Evolutionary conservation across 1,140 invertebrate species (phyloP), one percentile per base, ranked within the genome.

Genomic region (Lithobius niger): DNA sequence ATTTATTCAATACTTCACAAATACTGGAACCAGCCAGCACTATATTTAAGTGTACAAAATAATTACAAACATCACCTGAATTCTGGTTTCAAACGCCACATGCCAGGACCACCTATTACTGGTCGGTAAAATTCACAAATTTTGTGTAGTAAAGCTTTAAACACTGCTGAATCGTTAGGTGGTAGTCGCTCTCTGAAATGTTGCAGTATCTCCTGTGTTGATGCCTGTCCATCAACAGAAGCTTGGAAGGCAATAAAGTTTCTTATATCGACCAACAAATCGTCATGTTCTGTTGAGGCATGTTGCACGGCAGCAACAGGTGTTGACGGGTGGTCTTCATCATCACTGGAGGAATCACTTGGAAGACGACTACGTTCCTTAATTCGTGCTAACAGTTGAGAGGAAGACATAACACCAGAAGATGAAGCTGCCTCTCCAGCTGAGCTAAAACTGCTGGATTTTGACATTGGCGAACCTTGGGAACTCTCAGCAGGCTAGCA

Each of bases 111-210:
- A 62, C 70, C 61, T 16, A 59, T 57, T 40, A 66, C 69, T n/a
- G n/a, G n/a, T 60, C 71, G 64, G 22, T 72, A 61, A 65, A 80
- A 79, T 54, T 70, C 70, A 66, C 79, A 82, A 3, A 82, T 71
- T 63, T 78, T 69, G 2, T 66, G 69, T 0, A 82, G 66, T 59
- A 82, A 69, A 4, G 76, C 71, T 59, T 78, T 80, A 62, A 82
- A 82, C 27, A 81, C 65, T 10, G 78, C 72, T 1, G 76, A 75
- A 21, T 77, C 67, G 36, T 70, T 60, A 0, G 67, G 55, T 2
- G 74, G 73, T 1, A 80, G 60, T 58, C 71, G 67, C 13, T 67
- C 57, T 47, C 66, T 65, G 63, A 82, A 80, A 52, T 69, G 65
- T 3, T 67, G 63, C 21, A 80, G 21, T 19, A 80, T 59, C 66